phyloP scores from a whole-genome alignment of 2,797 vertebrate species.

The Tenualosa thibaudeaui region DNA sequence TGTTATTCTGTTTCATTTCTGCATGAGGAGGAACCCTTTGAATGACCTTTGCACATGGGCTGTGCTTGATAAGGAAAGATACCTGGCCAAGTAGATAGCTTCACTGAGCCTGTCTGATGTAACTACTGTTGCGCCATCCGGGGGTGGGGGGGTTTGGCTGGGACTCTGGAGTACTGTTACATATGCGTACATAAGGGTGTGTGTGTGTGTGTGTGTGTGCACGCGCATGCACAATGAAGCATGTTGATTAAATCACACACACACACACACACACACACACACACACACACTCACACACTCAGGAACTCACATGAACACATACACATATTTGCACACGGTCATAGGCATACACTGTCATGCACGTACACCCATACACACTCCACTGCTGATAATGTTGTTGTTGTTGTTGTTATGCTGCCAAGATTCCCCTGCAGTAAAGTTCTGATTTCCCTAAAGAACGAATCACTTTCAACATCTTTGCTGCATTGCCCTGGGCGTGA shows the following conservation, averaged over 20 bases:
- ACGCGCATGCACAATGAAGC: neutral
- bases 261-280: neutral
- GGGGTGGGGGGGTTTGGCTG: neutral
- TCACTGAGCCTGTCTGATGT: too few relatives aligned
- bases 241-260: neutral
- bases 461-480: neutral
- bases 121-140: too few relatives aligned
- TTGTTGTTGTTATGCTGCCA: neutral
- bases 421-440: neutral
- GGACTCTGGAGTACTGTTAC: neutral
- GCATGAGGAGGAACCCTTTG: too few relatives aligned
- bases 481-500: neutral
- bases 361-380: neutral
- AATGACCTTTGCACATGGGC: too few relatives aligned
- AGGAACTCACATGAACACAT: neutral
- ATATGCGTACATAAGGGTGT: neutral
- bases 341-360: neutral
- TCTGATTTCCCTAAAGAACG: slow-evolving; percentile 21
- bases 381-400: neutral
- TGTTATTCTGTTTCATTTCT: too few relatives aligned
- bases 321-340: neutral
- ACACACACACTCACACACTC: neutral
- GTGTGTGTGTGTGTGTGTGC: slow-evolving; percentile 32
- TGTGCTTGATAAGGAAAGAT: too few relatives aligned
- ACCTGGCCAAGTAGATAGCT: too few relatives aligned